These are phyloP conservation scores for Cyanocitta stelleri DNA, from an alignment of 2,113 vertebrate genomes.

Conservation along the genomic window DNA sequence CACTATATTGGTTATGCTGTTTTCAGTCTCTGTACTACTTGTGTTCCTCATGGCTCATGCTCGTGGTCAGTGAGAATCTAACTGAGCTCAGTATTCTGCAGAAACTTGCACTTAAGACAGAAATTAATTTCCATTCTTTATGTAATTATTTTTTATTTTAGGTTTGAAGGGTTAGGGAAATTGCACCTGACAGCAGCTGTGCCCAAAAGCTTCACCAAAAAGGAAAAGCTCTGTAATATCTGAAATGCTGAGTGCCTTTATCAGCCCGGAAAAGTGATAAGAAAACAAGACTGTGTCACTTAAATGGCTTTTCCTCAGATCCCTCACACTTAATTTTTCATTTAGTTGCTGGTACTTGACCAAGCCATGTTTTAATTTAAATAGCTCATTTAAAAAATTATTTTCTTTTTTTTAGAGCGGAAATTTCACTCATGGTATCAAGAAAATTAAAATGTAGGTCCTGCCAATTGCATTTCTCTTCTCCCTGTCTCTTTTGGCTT, in stretches of 20 bases:
- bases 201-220: not conserved
- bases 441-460: not conserved
- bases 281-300: not conserved
- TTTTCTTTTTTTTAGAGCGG: not conserved
- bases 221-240: not conserved
- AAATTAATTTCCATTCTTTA: not conserved
- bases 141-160: not conserved
- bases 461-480: not conserved
- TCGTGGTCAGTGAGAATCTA: accelerated
- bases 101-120: not conserved
- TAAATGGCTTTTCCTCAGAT: not conserved
- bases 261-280: not conserved
- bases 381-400: not conserved
- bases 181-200: accelerated
- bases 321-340: not conserved
- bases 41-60: not conserved
- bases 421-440: not conserved
- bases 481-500: not conserved
- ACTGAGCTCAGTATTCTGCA: not conserved
- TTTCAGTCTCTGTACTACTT: accelerated
- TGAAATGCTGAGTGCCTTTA: not conserved
- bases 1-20: not conserved
- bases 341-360: not conserved
- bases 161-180: not conserved
- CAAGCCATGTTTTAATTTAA: not conserved